A percentile compares a stretch with the other conserved stretches of the same genome.
Conservation (phyloP, 2,797 vertebrate genomes). For the Falco berigora region DNA sequence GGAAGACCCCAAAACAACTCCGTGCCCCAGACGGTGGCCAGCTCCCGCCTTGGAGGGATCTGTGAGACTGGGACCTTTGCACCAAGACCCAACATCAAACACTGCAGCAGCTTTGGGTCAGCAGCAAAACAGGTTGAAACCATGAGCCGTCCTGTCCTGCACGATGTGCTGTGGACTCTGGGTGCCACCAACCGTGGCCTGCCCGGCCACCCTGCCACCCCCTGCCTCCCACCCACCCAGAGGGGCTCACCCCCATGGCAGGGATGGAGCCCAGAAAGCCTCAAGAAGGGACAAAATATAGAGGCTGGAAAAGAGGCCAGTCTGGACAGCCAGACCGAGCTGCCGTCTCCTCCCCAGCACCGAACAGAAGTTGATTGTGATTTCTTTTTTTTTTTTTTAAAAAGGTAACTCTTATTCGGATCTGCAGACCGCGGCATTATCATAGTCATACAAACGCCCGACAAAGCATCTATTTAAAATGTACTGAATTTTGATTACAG, state of each 20-base stretch:
- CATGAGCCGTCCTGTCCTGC: background rate
- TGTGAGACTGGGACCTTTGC: background rate
- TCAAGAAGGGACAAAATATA: background rate
- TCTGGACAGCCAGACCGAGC: background rate
- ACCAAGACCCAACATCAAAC: background rate
- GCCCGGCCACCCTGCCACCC: background rate
- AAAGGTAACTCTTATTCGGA: constrained; percentile 36
- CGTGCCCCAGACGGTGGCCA: rapidly evolving
- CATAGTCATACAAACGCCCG: constrained; percentile 2
- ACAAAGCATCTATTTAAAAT: constrained; percentile 59
- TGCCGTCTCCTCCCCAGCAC: background rate
- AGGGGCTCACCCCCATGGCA: background rate
- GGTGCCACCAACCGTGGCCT: rapidly evolving
- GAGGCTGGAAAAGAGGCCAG: background rate
- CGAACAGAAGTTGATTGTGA: background rate
- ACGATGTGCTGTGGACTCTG: rapidly evolving
- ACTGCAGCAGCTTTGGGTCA: background rate
- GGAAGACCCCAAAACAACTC: background rate
- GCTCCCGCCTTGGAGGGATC: background rate
- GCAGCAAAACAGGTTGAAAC: background rate
- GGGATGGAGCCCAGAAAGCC: background rate
- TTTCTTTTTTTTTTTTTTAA: background rate
- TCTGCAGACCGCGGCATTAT: background rate
- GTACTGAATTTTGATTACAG: constrained; percentile 41
- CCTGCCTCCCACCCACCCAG: too few species aligned